Base-by-base conservation (phyloP, 2,888 invertebrate species). In the Heliconius sara region DNA sequence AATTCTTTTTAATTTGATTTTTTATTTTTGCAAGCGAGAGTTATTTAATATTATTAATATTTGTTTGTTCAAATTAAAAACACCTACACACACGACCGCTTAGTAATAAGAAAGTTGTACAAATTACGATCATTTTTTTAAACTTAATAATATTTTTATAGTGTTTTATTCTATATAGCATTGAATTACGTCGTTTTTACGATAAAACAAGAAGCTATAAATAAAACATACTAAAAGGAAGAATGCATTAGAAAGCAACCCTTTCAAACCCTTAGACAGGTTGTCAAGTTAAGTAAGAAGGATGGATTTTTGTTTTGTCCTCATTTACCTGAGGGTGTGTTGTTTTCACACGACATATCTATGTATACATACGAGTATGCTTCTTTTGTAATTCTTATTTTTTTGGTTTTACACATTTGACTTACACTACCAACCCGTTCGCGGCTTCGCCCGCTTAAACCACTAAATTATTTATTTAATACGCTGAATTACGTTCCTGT, bases 201-300 rank as follows among this genome's bases (percentile, higher is more conserved):
- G 16, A 34, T 34, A n/a, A 73, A 34, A n/a, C 34, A 73, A 10
- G 9, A 73, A 73, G 60, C 34, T 39, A 73, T 60, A 60, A 73
- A 73, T 73, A 73, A 73, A 73, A 60, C 34, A 60, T 73, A 3
- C n/a, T 39, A n/a, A 73, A 73, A 73, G 60, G 57, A 34, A 60
- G n/a, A 16, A 60, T 73, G 57, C n/a, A 25, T 60, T 60, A 57
- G 60, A 73, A 39, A 73, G 52, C 60, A 60, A 39, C 60, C 73
- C 60, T 34, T 57, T 39, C 73, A 60, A 73, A 39, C 34, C 60
- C 34, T 57, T 73, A 60, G 73, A 60, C 60, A 73, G 73, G 60
- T 60, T 73, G 73, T 73, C 73, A 73, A 73, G 57, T 27, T 60
- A 73, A 73, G 73, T 73, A 73, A 73, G 73, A 73, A 73, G 60